These are phyloP conservation scores for Heterocephalus glaber DNA, from an alignment of 2,113 vertebrate species.

Conservation along the genomic window DNA sequence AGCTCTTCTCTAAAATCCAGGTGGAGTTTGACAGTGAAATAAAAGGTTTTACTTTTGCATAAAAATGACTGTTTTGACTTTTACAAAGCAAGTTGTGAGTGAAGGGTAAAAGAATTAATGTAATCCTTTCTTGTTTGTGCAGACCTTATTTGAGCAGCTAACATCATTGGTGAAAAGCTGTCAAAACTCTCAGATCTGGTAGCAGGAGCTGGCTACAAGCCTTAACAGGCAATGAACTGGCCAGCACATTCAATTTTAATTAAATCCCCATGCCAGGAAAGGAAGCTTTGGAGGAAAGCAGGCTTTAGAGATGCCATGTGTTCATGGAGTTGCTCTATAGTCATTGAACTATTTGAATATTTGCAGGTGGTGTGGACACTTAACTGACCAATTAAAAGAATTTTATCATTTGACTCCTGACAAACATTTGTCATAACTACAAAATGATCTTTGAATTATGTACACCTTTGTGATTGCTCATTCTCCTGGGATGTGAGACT, in stretches of 20 bases:
- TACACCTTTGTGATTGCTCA: slow-evolving; percentile 61
- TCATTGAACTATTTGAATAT: slow-evolving; percentile 66
- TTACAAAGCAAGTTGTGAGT: not conserved
- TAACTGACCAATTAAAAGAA: slow-evolving; percentile 71
- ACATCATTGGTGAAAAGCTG: not conserved
- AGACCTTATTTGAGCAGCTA: slow-evolving; percentile 34
- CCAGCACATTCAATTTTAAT: slow-evolving; percentile 73
- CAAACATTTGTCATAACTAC: slow-evolving; percentile 67
- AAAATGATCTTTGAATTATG: slow-evolving; percentile 71
- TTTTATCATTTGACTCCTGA: slow-evolving; percentile 69
- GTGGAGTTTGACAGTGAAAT: not conserved
- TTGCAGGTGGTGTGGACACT: slow-evolving; percentile 42
- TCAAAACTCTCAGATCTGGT: slow-evolving; percentile 58
- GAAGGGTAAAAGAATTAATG: not conserved
- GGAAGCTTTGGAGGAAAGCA: slow-evolving; percentile 45
- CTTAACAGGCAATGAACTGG: not conserved
- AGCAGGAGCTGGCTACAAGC: slow-evolving; percentile 52
- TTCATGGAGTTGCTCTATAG: slow-evolving; percentile 46
- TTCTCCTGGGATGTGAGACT: slow-evolving; percentile 50
- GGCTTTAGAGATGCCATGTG: slow-evolving; percentile 41
- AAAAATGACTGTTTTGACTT: not conserved
- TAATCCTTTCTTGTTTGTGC: slow-evolving; percentile 4
- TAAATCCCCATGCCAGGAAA: slow-evolving; percentile 62
- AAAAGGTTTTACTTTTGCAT: slow-evolving; percentile 33
- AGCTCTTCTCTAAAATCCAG: not conserved